Evolutionary conservation across 2,888 invertebrate species (phyloP), one percentile per base, ranked within the genome.

Genomic region (Nomada flava): DNA sequence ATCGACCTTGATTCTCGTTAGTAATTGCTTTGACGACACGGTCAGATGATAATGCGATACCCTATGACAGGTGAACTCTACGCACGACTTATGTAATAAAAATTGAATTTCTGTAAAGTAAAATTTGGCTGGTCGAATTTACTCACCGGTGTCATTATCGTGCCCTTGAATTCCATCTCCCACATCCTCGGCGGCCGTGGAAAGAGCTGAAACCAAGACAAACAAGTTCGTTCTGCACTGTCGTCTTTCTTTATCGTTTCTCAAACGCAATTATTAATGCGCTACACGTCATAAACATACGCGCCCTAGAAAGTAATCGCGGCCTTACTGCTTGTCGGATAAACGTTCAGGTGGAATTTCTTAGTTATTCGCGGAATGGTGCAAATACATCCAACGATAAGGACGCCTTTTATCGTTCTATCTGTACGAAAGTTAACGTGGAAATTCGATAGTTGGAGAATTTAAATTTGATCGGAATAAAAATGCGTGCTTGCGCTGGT

Each of bases 71-170:
- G 36, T 10, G 42, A 13, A 63, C 42, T 15, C 23, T 52, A 23
- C n/a, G 42, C 23, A 13, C 18, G n/a, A 10, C 53, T 72, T 72
- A 63, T 15, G 63, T 26, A 63, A 72, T n/a, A 65, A 18, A 47
- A 65, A 59, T 65, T 4, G 9, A 29, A 36, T 65, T 65, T 36
- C 44, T 57, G 9, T 26, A 52, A 18, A 64, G n/a, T 42, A n/a
- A 26, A 36, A 13, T 74, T 69, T 50, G 70, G 78, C 42, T 69
- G 7, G 71, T 71, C 44, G 42, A 53, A 55, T 67, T 79, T 79
- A 90, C 93, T 92, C 82, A 92, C 93, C 90, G 79, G 93, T 92
- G 74, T 92, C 92, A 82, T 93, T 93, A 74, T 93, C 92, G 70
- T 90, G 89, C 47, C 88, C 85, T 75, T 89, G 90, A 70, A 89